Base-by-base conservation (phyloP, 2,113 vertebrate genomes). In the Steatornis caripensis region DNA sequence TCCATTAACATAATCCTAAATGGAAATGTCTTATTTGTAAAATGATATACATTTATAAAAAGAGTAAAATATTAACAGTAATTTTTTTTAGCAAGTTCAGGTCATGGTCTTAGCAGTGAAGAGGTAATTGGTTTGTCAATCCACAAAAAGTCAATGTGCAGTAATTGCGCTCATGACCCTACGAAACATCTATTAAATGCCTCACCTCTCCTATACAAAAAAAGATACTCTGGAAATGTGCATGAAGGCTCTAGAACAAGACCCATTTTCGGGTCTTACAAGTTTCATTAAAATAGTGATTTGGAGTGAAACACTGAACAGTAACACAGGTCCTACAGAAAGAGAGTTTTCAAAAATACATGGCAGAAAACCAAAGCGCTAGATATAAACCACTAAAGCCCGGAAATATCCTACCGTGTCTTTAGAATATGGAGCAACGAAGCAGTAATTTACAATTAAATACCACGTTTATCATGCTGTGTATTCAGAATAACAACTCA, bases 401-500 rank as follows among this genome's bases (percentile, higher is more conserved):
- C 21, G 34, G 46, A 94, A 81, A 75, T 87, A 75, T n/a, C n/a
- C 34, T 10, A 49, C 34, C 8, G 4, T 5, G 0, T 24, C 61
- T 92, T 76, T 37, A 71, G 49, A 83, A 51, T 8, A 49, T 6
- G 12, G 76, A 86, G 53, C 65, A 84, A 27, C 3, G 46, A 92
- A 68, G 72, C 88, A 86, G 46, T 68, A 81, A 94, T 89, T 96
- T n/a, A 84, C 34, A 84, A 78, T 92, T 89, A 96, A 93, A 92
- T 53, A 58, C 34, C 43, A 86, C 55, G 66, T 84, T 90, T 88
- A 87, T 34, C 57, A 75, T 20, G 12, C 61, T 76, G 54, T 39
- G 57, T 57, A 64, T 65, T 61, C 71, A 53, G 90, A 89, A 61
- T 71, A 92, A 95, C 93, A 96, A n/a, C 87, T 96, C 95, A 95